Base-by-base conservation (phyloP, 2,113 vertebrate genomes). In the Caloenas nicobarica region DNA sequence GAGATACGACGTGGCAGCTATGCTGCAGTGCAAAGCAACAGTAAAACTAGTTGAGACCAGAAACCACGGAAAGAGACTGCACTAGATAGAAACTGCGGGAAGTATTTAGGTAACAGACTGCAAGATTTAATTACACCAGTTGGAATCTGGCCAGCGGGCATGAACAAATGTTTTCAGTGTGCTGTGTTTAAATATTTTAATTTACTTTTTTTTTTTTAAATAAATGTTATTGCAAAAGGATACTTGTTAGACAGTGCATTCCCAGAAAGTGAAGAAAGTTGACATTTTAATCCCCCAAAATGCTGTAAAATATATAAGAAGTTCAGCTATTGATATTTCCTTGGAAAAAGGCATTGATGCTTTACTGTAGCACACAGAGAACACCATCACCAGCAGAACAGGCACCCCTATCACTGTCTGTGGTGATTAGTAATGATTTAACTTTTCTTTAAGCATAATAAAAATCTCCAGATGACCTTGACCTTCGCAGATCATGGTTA, bases 181-280 rank as follows among this genome's bases (percentile, higher is more conserved):
- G 96, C 87, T 94, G 84, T 94, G 81, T 91, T 96, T 97, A 94
- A 96, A 96, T 95, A 96, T 94, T 96, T 96, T 96, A 96, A 94
- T 95, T 95, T 93, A 71, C 61, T 95, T 88, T 89, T 70, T 91
- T 87, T 92, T 36, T 53, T 53, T 53, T 28, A 28, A 51, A 88
- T 84, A 95, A 88, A 84, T 9, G 64, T 29, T 90, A 92, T 69
- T 69, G 88, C 82, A 96, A 95, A 74, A 73, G 77, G 70, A 81
- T 76, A 58, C 74, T 95, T 92, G 92, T 72, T 76, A 87, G 90
- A 72, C 66, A 72, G 62, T 48, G 26, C 19, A 23, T 40, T 76
- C 61, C 40, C 61, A 54, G 46, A 15, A 72, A 89, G 54, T 18
- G 31, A 54, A 86, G 69, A 16, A 90, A 72, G 61, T 42, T 65